Evolutionary conservation across 1,140 invertebrate species (phyloP).

Genomic region (Elymnias hypermnestra): DNA sequence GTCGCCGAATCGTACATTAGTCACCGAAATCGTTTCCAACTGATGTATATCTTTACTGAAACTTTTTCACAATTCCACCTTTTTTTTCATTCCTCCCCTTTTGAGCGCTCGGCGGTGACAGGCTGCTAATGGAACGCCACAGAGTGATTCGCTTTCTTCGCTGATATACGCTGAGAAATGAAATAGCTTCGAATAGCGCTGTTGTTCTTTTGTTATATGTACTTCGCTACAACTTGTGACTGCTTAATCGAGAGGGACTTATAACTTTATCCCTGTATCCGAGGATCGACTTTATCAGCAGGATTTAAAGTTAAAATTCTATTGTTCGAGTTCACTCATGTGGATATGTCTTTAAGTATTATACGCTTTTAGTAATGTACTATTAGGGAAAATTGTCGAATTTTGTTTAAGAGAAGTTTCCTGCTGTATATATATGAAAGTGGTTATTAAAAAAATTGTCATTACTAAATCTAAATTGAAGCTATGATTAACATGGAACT

Average conservation of each 20-base stretch:
- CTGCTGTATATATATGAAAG: too few relatives aligned
- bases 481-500: too few relatives aligned
- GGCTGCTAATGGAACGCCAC: constrained; percentile 19
- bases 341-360: background rate
- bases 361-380: background rate
- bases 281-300: background rate
- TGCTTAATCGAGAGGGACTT: constrained; percentile 21
- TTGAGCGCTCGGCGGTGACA: constrained; percentile 18
- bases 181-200: constrained; percentile 18
- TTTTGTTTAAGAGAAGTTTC: background rate
- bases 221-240: constrained; percentile 17
- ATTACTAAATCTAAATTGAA: too few relatives aligned
- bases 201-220: constrained; percentile 23
- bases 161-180: constrained; percentile 17
- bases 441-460: too few relatives aligned
- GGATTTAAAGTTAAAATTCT: background rate
- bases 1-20: constrained; percentile 22
- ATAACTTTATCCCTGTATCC: background rate
- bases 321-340: background rate
- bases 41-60: constrained; percentile 17
- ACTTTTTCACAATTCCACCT: constrained; percentile 19
- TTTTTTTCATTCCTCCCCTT: constrained; percentile 19
- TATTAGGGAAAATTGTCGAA: constrained; percentile 10
- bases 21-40: constrained; percentile 19
- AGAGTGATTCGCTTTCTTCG: constrained; percentile 24